These are phyloP conservation scores for Parazoanthus swiftii DNA, from an alignment of 92 coral and sea anemone genomes.

Conservation along the genomic window DNA sequence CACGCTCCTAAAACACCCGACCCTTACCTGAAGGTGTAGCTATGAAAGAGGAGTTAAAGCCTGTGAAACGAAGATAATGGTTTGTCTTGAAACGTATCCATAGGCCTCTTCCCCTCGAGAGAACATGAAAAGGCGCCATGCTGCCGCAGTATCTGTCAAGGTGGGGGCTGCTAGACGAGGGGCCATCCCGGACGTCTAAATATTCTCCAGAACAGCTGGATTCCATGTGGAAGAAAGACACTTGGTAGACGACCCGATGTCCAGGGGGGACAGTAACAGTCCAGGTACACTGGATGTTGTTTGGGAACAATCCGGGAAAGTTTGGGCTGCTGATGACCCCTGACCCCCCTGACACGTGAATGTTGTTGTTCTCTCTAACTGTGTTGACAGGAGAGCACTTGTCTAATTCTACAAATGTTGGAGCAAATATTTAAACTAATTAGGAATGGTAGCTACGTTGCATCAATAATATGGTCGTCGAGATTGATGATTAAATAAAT, in stretches of 20 bases:
- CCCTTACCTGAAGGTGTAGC: constrained; percentile 27
- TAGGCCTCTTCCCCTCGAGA: constrained; percentile 28
- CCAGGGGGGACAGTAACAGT: constrained; percentile 57
- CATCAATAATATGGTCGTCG: background rate
- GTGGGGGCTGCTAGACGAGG: constrained; percentile 21
- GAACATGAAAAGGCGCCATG: background rate
- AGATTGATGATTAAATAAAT: too few relatives aligned
- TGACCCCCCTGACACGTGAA: constrained; percentile 16
- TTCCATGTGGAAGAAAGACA: constrained; percentile 22
- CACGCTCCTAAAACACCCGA: too few relatives aligned
- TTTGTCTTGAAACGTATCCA: constrained; percentile 40
- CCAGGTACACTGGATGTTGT: constrained; percentile 64
- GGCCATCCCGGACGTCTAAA: constrained; percentile 31
- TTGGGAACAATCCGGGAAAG: constrained; percentile 63
- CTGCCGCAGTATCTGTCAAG: constrained; percentile 24
- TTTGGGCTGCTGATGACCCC: constrained; percentile 67
- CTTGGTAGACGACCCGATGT: constrained; percentile 40
- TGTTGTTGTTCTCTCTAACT: constrained; percentile 53
- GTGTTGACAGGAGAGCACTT: constrained; percentile 50
- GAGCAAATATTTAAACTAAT: background rate
- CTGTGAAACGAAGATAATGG: constrained; percentile 18
- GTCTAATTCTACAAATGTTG: constrained; percentile 20
- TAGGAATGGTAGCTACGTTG: background rate
- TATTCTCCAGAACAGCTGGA: constrained; percentile 24
- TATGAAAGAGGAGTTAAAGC: constrained; percentile 31